Base-by-base conservation (phyloP, 2,797 vertebrate species). In the Intellagama lesueurii region DNA sequence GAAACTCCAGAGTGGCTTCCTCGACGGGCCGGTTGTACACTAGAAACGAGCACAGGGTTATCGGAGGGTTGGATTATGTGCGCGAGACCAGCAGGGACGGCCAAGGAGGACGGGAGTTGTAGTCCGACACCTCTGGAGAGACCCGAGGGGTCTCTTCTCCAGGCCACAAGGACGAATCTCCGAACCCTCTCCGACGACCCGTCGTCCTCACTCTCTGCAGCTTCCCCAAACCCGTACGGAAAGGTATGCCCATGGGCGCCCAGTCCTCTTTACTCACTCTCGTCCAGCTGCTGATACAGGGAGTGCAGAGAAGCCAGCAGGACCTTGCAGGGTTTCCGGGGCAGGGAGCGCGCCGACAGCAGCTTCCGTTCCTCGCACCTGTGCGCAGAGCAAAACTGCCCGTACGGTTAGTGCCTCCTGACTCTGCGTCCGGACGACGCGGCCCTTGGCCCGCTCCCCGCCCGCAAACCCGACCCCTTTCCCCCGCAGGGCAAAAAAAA, bases 341-440 rank as follows among this genome's bases (percentile, higher is more conserved):
- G 98, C 68, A 99, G 93, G 0, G 97, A 96, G 40, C 98, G 97
- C 88, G 98, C 97, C 0, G 98, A 97, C 90, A 98, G 94, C 47
- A 96, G 97, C 94, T 99, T 99, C 96, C 98, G 97, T n/a, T 99
- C 98, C 70, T 99, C 99, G 0, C 95, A 98, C 96, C 99, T 99
- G 94, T 5, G 5, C 19, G 32, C 5, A 47, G 28, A 32, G 83
- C 86, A 89, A 77, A 56, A 49, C 16, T 52, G 79, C 14, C 81
- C 9, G 12, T 49, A 80, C 47, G 49, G 69, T 81, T 64, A 75
- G 70, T 26, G 5, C 60, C 88, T 30, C 6, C 79, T 52, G 4
- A 0, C 4, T 56, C 40, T 30, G 5, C 2, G 40, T 85, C 75
- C 32, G 16, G 4, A n/a, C 14, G 70, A 6, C 14, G 9, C 4